Base-by-base conservation (phyloP, 23 tunicate genomes). In the Pegea sp. region DNA sequence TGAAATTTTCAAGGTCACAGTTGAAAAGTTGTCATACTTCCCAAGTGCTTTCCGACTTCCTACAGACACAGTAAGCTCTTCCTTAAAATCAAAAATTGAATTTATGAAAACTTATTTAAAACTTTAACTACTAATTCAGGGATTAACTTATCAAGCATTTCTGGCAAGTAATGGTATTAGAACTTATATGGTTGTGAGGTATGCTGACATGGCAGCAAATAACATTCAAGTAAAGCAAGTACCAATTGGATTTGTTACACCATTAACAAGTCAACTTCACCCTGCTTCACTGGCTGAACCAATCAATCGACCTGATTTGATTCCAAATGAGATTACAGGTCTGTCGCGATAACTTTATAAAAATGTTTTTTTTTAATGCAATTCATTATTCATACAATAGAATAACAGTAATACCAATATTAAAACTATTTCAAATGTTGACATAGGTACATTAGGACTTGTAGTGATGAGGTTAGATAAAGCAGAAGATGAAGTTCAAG, bases 1-100 rank as follows among this genome's bases (percentile, higher is more conserved):
- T 3, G 61, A 56, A 29, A 42, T 56, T n/a, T 26, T 56, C 61
- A 56, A 56, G 61, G 43, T 56, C 61, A 56, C 61, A 28, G 28
- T 26, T 29, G 61, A 28, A 8, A 29, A 2, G 2, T 18, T 56
- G 2, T 31, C 61, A 26, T 56, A 28, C 50, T 28, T 2, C 61
- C 20, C 50, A 2, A 42, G 27, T 2, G 3, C 23, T 3, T 31
- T 31, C 11, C 21, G 61, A 28, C 61, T 56, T 18, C 28, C 61
- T 4, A 27, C 46, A 11, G 46, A 38, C 46, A 38, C 46, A 8
- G 46, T 38, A 38, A 38, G 46, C 16, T 38, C 16, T 38, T 8
- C 46, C 16, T 38, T 38, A 38, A 38, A 38, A 16, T n/a, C n/a
- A n/a, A n/a, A n/a, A n/a, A n/a, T n/a, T n/a, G n/a, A n/a, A n/a